These are phyloP conservation scores for Etia nguti DNA, from an alignment of 2,113 vertebrate species.

Conservation along the genomic window DNA sequence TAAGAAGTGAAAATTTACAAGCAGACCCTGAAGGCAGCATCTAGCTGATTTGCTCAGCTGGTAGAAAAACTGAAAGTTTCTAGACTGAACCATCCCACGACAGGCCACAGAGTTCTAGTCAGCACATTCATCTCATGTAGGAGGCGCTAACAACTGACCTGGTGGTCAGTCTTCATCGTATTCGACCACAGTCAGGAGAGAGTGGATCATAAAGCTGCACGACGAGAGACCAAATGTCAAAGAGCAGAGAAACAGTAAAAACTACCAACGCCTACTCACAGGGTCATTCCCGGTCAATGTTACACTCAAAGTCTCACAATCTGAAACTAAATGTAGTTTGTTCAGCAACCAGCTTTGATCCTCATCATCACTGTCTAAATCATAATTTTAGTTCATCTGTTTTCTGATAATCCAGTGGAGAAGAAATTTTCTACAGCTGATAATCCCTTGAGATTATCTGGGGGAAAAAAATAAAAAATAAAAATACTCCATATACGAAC, in stretches of 20 bases:
- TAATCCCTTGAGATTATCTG: neutral
- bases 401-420: neutral
- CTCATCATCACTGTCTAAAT: neutral
- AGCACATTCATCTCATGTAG: neutral
- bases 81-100: neutral
- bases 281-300: neutral
- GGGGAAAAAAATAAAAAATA: accelerated
- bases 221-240: accelerated
- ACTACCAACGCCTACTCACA: neutral
- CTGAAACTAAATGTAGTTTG: neutral
- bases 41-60: neutral
- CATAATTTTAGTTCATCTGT: neutral
- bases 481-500: accelerated
- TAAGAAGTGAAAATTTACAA: neutral
- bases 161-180: neutral
- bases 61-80: neutral
- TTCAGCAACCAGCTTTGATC: neutral
- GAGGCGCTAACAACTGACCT: neutral
- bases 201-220: neutral
- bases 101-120: neutral
- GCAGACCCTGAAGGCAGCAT: neutral
- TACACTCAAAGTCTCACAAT: neutral
- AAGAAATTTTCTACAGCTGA: accelerated
- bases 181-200: accelerated
- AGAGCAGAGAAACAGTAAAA: neutral